These are phyloP conservation scores for Zaprionus ornatus DNA, from an alignment of 1,140 invertebrate species.

Conservation along the genomic window DNA sequence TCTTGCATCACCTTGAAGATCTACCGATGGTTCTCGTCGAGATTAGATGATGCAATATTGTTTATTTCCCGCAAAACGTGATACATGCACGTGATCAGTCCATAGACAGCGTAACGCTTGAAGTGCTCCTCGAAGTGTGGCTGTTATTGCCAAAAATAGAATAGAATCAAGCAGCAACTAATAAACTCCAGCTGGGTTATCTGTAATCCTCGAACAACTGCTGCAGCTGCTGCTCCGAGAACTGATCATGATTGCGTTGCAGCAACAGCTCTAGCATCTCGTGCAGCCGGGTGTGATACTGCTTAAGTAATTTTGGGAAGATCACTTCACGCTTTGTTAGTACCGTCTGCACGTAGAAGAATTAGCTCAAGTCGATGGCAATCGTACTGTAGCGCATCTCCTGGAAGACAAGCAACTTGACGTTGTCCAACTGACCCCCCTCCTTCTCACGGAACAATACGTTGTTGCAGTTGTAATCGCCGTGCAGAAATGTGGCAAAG, in stretches of 20 bases:
- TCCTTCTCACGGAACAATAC: constrained; percentile 64
- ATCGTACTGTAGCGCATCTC: constrained; percentile 73
- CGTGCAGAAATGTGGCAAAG: constrained; percentile 75
- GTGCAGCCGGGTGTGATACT: constrained; percentile 51
- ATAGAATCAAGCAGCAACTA: background rate
- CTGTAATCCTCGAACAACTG: constrained; percentile 54
- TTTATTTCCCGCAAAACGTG: no score
- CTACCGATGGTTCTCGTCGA: constrained; percentile 63
- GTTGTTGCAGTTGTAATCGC: constrained; percentile 82
- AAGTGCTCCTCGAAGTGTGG: constrained; percentile 71
- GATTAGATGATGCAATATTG: constrained; percentile 26
- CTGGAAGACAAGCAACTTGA: constrained; percentile 78
- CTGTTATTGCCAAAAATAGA: constrained; percentile 14
- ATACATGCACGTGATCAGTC: constrained; percentile 27
- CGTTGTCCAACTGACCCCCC: constrained; percentile 45
- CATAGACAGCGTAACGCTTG: constrained; percentile 74
- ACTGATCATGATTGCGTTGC: constrained; percentile 45
- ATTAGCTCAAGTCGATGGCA: constrained; percentile 72
- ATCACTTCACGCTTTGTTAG: constrained; percentile 26
- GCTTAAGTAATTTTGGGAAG: constrained; percentile 34
- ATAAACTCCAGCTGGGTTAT: background rate
- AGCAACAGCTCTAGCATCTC: constrained; percentile 61
- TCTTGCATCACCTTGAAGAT: constrained; percentile 62
- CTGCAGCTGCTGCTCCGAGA: constrained; percentile 44
- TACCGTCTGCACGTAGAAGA: constrained; percentile 73